These are phyloP conservation scores for Carettochelys insculpta DNA, from an alignment of 2,113 vertebrate genomes.

Conservation along the genomic window DNA sequence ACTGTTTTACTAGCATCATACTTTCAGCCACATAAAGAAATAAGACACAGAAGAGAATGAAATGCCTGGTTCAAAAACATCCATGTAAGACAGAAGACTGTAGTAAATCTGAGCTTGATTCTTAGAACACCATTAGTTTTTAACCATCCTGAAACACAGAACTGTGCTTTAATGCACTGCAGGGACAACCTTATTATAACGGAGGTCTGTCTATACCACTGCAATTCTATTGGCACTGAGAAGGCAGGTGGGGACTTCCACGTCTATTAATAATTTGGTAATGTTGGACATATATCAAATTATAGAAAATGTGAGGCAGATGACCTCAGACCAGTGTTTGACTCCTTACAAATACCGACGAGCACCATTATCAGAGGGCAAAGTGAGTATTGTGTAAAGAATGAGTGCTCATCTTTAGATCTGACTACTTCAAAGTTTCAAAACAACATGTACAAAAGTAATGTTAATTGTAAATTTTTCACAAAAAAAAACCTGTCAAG, in stretches of 20 bases:
- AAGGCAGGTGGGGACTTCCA: not conserved
- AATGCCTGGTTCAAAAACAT: not conserved
- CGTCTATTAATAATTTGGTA: not conserved
- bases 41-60: not conserved
- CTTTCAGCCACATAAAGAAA: not conserved
- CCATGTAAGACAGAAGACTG: not conserved
- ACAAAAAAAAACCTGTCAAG: slow-evolving; percentile 5
- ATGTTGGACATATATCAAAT: not conserved
- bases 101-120: not conserved
- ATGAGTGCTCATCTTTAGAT: not conserved
- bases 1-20: not conserved
- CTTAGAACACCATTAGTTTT: not conserved
- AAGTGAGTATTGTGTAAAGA: not conserved
- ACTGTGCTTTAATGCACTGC: not conserved
- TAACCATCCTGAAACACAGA: not conserved
- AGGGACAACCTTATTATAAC: slow-evolving; percentile 21
- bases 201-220: not conserved
- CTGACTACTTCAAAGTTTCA: not conserved
- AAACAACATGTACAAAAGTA: not conserved
- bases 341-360: not conserved
- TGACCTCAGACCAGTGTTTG: not conserved
- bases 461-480: not conserved
- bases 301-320: not conserved
- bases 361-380: accelerated
- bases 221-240: slow-evolving; percentile 7